phyloP scores from a whole-genome alignment of 1,140 invertebrate genomes.

The Procambarus virginalis region DNA sequence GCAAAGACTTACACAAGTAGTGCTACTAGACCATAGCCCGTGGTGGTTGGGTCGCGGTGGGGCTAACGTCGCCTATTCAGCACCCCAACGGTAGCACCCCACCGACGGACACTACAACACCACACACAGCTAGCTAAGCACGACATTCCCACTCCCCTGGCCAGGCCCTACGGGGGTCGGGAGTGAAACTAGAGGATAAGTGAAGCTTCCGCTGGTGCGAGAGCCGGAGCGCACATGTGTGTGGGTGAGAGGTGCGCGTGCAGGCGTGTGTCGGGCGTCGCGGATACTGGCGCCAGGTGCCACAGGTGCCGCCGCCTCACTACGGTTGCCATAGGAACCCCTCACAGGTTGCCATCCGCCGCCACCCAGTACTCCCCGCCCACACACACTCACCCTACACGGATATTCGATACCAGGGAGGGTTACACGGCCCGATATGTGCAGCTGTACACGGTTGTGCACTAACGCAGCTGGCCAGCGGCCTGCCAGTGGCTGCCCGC shows the following conservation, averaged over 20 bases:
- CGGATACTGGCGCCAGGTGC: slow-evolving; percentile 3
- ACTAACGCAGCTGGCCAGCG: background rate
- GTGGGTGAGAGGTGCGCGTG: background rate
- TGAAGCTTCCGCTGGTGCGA: too few relatives aligned
- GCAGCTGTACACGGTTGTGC: background rate
- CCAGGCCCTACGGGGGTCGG: too few relatives aligned
- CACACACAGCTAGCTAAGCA: too few relatives aligned
- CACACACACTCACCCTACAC: background rate
- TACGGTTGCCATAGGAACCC: background rate
- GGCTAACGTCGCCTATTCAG: too few relatives aligned
- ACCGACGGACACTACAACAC: too few relatives aligned
- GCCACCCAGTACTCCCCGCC: background rate
- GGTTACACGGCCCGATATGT: background rate
- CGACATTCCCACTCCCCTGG: too few relatives aligned
- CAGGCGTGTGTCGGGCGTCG: background rate
- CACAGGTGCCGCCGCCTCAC: slow-evolving; percentile 8
- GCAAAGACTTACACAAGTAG: too few relatives aligned
- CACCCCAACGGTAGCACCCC: too few relatives aligned
- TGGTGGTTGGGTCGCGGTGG: too few relatives aligned
- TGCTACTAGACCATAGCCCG: too few relatives aligned
- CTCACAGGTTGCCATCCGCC: background rate
- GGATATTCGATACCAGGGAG: background rate
- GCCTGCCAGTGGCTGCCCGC: background rate
- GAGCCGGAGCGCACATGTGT: background rate
- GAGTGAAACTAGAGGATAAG: too few relatives aligned